These are phyloP conservation scores for Cydia amplana DNA, from an alignment of 1,140 invertebrate genomes.

Conservation along the genomic window DNA sequence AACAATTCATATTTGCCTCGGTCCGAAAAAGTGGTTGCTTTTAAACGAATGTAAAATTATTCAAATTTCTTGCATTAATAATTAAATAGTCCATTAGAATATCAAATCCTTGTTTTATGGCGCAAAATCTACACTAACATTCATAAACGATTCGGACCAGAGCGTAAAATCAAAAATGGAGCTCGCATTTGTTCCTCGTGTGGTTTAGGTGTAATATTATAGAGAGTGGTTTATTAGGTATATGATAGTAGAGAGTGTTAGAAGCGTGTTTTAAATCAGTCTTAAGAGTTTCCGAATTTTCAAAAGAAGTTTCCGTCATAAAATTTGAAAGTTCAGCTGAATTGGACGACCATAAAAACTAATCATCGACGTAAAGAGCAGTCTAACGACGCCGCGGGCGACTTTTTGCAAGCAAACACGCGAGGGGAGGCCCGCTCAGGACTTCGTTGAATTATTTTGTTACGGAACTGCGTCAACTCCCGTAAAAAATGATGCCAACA, in stretches of 20 bases:
- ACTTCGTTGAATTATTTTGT: conserved; percentile 53
- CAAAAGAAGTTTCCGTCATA: conserved; percentile 43
- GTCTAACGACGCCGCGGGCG: conserved; percentile 52
- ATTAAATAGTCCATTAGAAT: conserved; percentile 16
- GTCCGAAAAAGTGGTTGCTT: background rate
- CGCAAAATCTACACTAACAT: background rate
- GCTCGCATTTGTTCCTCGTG: background rate
- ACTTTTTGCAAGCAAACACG: conserved; percentile 59
- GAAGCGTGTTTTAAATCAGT: conserved; percentile 1
- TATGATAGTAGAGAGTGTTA: background rate
- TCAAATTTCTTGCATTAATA: conserved; percentile 11
- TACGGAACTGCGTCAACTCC: conserved; percentile 52
- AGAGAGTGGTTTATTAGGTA: background rate
- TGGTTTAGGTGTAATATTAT: no score
- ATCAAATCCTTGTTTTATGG: conserved; percentile 14
- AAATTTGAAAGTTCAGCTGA: conserved; percentile 48
- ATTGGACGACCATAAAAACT: conserved; percentile 58
- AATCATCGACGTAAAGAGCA: conserved; percentile 57
- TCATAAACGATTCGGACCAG: background rate
- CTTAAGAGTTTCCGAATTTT: conserved; percentile 24
- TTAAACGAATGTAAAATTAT: conserved; percentile 13
- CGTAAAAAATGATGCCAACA: conserved; percentile 51
- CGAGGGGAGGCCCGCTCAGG: conserved; percentile 42
- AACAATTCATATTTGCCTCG: background rate
- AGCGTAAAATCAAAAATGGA: background rate